These are phyloP conservation scores for Sebastes wilsoni DNA, from an alignment of 2,797 vertebrate species.

Conservation along the genomic window DNA sequence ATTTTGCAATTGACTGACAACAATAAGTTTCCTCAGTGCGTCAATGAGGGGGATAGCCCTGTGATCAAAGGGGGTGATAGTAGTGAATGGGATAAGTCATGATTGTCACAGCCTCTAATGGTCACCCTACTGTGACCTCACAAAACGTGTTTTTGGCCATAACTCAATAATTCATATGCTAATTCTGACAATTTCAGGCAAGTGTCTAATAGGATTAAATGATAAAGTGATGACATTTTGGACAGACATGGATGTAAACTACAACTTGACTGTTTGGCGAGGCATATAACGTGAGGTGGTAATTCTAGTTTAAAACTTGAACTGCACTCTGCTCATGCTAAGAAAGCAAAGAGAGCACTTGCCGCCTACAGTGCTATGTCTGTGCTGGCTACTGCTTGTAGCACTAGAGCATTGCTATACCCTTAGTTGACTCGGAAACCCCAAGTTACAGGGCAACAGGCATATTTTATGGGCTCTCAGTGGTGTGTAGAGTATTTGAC, in stretches of 20 bases:
- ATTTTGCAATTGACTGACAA: not conserved
- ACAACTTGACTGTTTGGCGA: not conserved
- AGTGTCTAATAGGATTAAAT: not conserved
- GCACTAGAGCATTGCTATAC: not conserved
- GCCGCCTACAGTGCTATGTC: not conserved
- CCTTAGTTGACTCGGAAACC: slow-evolving; percentile 17
- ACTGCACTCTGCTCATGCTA: not conserved
- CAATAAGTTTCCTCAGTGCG: too few relatives aligned
- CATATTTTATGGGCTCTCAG: slow-evolving; percentile 52
- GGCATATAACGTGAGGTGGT: too few relatives aligned
- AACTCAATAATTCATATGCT: not conserved
- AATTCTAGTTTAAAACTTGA: not conserved
- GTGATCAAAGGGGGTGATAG: not conserved
- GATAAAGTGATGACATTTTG: not conserved
- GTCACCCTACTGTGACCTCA: too few relatives aligned
- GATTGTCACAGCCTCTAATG: not conserved
- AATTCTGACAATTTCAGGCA: not conserved
- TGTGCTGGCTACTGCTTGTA: not conserved
- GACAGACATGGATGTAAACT: not conserved
- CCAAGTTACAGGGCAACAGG: slow-evolving; percentile 23
- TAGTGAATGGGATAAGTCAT: not conserved
- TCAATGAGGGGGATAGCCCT: not conserved
- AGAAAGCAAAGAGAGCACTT: slow-evolving; percentile 8
- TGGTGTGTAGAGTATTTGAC: slow-evolving; percentile 55
- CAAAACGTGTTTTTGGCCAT: too few relatives aligned